A percentile compares a stretch with the other conserved stretches of the same genome.
Conservation (phyloP, 2,888 invertebrate genomes). For the Cephus pulcher region DNA sequence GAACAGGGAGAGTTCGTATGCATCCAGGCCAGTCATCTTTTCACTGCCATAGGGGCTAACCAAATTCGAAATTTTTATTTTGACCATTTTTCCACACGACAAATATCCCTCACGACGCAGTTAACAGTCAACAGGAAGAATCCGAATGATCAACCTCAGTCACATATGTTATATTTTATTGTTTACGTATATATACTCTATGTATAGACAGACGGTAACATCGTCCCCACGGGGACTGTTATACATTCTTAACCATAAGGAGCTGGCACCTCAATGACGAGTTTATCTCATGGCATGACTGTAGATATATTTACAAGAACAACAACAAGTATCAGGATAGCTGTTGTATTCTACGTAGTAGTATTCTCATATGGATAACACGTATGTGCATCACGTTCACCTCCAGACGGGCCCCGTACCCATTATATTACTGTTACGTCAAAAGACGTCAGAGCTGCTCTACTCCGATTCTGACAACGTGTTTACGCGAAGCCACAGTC, state of each 20-base stretch:
- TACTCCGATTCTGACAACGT: not conserved
- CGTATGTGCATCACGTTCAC: conserved; percentile 26
- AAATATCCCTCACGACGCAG: not conserved
- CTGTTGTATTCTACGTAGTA: not conserved
- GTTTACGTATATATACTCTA: not conserved
- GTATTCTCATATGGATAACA: conserved; percentile 2
- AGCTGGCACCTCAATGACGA: not conserved
- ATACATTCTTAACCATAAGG: not conserved
- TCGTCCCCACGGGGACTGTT: not conserved
- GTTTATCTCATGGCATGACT: not conserved
- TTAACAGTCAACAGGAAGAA: not conserved
- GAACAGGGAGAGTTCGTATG: not conserved
- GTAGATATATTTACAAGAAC: not conserved
- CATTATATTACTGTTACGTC: conserved; percentile 33
- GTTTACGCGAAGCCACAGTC: not conserved
- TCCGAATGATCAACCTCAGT: not conserved
- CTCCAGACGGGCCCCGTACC: conserved; percentile 14
- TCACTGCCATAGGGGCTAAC: not conserved
- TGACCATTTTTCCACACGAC: not conserved
- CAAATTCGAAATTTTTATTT: not conserved
- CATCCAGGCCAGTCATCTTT: not conserved
- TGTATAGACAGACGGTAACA: not conserved
- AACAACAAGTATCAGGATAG: not conserved
- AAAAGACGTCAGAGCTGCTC: conserved; percentile 30
- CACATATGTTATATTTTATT: not conserved